Evolutionary conservation across 2,797 vertebrate species (phyloP), one percentile per base, ranked within the genome.

Genomic region (Mustela erminea): DNA sequence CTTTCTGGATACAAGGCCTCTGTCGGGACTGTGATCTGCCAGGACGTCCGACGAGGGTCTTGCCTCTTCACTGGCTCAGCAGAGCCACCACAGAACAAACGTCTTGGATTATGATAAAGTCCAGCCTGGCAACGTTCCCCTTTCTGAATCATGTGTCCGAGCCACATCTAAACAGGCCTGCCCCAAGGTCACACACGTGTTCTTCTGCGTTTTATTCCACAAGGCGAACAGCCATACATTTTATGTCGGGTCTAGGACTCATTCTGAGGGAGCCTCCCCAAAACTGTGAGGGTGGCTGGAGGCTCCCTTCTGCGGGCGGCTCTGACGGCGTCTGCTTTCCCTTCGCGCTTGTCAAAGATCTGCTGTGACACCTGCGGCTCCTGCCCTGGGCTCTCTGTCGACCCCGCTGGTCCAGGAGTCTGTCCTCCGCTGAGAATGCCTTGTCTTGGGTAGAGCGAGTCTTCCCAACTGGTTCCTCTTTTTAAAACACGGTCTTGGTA

Each of bases 271-370:
- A 0, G 25, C 15, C 43, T 74, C 72, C 72, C 72, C 72, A 17
- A 2, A 43, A 17, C 41, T 1, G 72, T 43, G 62, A 27, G 15
- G 4, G 11, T 9, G 68, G 43, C 38, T 43, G 12, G 43, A 27
- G 17, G 41, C 8, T 54, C 70, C 20, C 10, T 35, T 25, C 2
- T 10, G 21, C 12, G 2, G 3, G 3, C 7, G 43, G 54, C 20
- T 15, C 12, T 1, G 5, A 14, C 3, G 4, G 1, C 2, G 1
- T 35, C 5, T 82, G 56, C 15, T 20, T 52, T 38, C 66, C 32
- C 15, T 29, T 64, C 54, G 11, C 0, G 0, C 41, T 6, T 9
- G 11, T 29, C 18, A 10, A 56, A 81, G 46, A 25, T 4, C 29
- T 23, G 38, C 43, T 15, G 10, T 11, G n/a, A 27, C 8, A 4